Percentiles rank a stretch among this genome's conserved stretches.
Conservation (phyloP, 1,140 invertebrate genomes). For the Drosophila sucinea region DNA sequence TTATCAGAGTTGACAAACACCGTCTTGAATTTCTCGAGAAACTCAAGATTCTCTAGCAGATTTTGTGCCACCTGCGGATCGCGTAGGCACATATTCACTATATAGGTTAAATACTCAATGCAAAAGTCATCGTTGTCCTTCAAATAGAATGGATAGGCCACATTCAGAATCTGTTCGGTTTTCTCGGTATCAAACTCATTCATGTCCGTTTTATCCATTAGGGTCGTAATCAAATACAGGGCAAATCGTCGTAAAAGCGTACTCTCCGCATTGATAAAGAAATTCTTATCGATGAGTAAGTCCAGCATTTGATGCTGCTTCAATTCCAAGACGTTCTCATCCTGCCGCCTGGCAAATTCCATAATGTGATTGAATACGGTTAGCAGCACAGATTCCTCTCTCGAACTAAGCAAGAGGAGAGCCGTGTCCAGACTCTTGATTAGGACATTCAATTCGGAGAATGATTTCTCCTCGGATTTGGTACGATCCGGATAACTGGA, state of each 20-base stretch:
- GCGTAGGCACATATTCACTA: conserved; percentile 65
- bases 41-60: conserved; percentile 45
- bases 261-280: conserved; percentile 53
- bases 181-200: conserved; percentile 54
- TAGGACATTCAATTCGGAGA: conserved; percentile 50
- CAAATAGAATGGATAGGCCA: conserved; percentile 46
- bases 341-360: conserved; percentile 62
- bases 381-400: conserved; percentile 61
- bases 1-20: conserved; percentile 60
- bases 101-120: conserved; percentile 66
- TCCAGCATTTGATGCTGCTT: conserved; percentile 53
- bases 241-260: conserved; percentile 64
- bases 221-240: conserved; percentile 54
- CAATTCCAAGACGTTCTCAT: conserved; percentile 59
- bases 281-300: conserved; percentile 51
- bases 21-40: conserved; percentile 62
- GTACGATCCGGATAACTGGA: conserved; percentile 63
- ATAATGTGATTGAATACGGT: conserved; percentile 63
- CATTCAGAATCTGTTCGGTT: conserved; percentile 36
- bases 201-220: conserved; percentile 64
- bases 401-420: conserved; percentile 60
- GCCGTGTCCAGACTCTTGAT: conserved; percentile 59
- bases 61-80: conserved; percentile 66
- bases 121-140: conserved; percentile 69
- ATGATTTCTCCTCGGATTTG: conserved; percentile 52